phyloP scores from a whole-genome alignment of 1,140 invertebrate species.

The Drosophila ohnishii region DNA sequence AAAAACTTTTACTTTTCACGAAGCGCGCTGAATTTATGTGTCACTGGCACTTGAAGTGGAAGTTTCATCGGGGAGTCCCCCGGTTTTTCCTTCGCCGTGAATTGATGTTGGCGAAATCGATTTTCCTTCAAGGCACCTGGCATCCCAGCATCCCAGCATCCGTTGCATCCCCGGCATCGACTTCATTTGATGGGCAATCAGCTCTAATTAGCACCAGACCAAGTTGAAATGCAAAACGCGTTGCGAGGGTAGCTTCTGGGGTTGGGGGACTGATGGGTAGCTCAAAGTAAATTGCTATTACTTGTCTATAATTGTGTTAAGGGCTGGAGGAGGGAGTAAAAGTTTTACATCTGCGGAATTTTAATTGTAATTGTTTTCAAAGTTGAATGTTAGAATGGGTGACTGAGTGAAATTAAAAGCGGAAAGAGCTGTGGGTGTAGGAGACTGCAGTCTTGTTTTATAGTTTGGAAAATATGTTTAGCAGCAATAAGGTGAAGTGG shows the following conservation, averaged over 20 bases:
- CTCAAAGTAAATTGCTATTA: constrained; percentile 74
- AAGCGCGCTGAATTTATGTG: constrained; percentile 47
- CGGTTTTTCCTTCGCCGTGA: not conserved
- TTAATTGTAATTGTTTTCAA: constrained; percentile 63
- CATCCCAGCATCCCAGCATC: not conserved
- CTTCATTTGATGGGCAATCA: constrained; percentile 73
- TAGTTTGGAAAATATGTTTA: constrained; percentile 1
- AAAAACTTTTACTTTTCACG: constrained; percentile 54
- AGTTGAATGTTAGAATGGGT: constrained; percentile 33
- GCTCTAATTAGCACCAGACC: constrained; percentile 69
- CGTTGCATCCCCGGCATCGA: constrained; percentile 23
- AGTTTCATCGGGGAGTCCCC: constrained; percentile 19
- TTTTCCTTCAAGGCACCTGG: constrained; percentile 38
- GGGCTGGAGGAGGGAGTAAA: constrained; percentile 1
- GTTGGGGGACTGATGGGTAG: constrained; percentile 21
- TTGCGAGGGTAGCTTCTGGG: constrained; percentile 12
- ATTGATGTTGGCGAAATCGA: constrained; percentile 40
- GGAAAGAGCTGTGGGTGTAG: not conserved
- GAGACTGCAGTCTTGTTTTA: not conserved
- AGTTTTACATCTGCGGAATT: constrained; percentile 55
- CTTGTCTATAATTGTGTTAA: constrained; percentile 65
- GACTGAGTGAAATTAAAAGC: constrained; percentile 13
- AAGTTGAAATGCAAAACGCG: constrained; percentile 55
- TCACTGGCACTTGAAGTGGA: constrained; percentile 45
- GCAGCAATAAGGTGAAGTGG: too few relatives aligned